Evolutionary conservation across 2,113 vertebrate genomes (phyloP).

Genomic region (Tachysurus fulvidraco): DNA sequence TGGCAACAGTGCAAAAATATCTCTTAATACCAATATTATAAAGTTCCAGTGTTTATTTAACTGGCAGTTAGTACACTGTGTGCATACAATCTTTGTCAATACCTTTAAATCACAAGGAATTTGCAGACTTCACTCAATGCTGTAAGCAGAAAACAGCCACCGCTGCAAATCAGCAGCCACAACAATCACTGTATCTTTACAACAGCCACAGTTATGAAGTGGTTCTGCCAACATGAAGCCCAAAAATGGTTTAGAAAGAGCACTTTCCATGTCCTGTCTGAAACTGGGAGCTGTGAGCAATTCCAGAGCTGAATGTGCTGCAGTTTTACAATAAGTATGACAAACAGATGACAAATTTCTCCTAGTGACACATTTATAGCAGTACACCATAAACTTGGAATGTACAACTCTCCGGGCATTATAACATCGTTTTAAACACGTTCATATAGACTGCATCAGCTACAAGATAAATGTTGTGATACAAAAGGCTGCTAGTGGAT

Average conservation of each 20-base stretch:
- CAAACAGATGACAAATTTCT: not conserved
- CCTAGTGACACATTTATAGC: not conserved
- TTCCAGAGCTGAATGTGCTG: not conserved
- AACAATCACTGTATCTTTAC: not conserved
- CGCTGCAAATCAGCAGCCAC: not conserved
- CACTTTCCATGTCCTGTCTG: not conserved
- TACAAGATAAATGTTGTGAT: not conserved
- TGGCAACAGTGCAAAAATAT: not conserved
- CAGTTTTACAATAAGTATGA: not conserved
- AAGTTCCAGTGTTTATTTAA: not conserved
- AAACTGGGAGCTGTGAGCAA: not conserved
- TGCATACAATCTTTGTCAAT: not conserved
- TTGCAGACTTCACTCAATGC: not conserved
- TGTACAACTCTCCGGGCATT: not conserved
- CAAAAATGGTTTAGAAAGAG: not conserved
- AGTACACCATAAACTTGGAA: not conserved
- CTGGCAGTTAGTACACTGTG: not conserved
- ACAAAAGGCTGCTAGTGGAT: not conserved
- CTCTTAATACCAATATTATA: not conserved
- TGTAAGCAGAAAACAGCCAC: not conserved
- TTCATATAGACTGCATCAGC: not conserved
- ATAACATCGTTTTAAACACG: not conserved
- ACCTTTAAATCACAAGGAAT: not conserved
- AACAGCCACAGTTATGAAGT: not conserved
- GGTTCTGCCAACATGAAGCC: not conserved